Evolutionary conservation across 2,113 vertebrate genomes (phyloP), one percentile per base, ranked within the genome.

Genomic region (Rattus rattus): DNA sequence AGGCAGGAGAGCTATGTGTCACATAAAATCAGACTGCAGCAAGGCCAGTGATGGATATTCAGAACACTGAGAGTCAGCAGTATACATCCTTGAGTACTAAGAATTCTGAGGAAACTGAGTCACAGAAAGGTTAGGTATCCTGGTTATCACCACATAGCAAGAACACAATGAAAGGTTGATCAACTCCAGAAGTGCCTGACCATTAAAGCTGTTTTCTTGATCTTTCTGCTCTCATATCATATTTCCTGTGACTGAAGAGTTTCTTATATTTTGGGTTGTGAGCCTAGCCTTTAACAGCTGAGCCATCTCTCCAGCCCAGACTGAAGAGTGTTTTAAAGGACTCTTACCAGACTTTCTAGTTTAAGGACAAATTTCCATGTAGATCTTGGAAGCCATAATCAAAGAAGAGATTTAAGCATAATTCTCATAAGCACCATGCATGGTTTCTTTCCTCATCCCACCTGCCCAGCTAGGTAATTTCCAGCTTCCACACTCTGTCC

Each of bases 11-110:
- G 24, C 16, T 76, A 93, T 28, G 13, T 69, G 19, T 52, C 63
- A 61, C 5, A 3, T 36, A 47, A 92, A 63, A 72, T 16, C 13
- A 10, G 3, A 9, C 49, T 0, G 17, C 17, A 52, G 26, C 3
- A 61, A 67, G 59, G 11, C 24, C 63, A 43, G 16, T 47, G 12
- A 3, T 16, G 77, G 36, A 43, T 76, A 9, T 47, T 16, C 2
- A 65, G 54, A 61, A 26, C 28, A 47, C n/a, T 20, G 5, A 72
- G 54, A 67, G 9, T 0, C 47, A 33, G 61, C 1, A 5, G 24
- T 26, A 1, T 16, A 24, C 2, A 49, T 22, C 10, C 39, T 1
- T 1, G 22, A 24, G 6, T 0, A 26, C 30, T n/a, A 28, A 72
- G 59, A 9, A 39, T 52, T n/a, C 0, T 2, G 73, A 70, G 76